A percentile compares a stretch with the other conserved stretches of the same genome.
Conservation (phyloP, 2,113 vertebrate genomes). For the Nesospiza acunhae region DNA sequence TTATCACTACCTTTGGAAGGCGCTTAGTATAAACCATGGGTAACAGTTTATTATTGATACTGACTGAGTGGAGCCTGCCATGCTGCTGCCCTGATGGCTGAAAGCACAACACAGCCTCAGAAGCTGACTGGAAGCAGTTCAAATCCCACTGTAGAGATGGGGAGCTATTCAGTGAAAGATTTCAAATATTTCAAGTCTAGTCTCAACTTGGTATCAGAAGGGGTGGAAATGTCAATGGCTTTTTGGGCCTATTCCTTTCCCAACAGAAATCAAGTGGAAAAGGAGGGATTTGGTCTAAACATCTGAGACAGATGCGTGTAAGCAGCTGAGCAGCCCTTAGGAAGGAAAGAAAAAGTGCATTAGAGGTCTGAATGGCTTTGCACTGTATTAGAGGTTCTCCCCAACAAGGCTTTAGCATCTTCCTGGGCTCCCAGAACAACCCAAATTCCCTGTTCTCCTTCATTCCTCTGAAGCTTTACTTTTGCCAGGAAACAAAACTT, state of each 20-base stretch:
- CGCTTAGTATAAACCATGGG: neutral
- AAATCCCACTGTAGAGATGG: neutral
- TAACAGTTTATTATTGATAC: neutral
- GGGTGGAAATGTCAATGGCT: neutral
- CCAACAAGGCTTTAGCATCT: neutral
- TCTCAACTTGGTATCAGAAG: neutral
- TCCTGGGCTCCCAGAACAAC: neutral
- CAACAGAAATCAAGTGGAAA: neutral
- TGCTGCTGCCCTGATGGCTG: neutral
- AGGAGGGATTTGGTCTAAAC: neutral
- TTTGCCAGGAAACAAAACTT: conserved; percentile 43
- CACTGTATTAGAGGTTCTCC: neutral
- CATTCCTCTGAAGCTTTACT: neutral
- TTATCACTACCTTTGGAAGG: neutral
- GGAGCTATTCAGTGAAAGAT: neutral
- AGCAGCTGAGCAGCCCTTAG: neutral
- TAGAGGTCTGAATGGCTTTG: neutral
- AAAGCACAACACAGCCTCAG: neutral
- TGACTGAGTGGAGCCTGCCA: neutral
- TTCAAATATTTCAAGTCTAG: neutral
- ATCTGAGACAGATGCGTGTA: fast-evolving
- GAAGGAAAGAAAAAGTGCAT: neutral
- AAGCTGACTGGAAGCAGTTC: neutral
- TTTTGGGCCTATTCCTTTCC: neutral
- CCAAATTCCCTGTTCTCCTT: neutral